phyloP scores from a whole-genome alignment of 2,113 vertebrate genomes.

The Gasterosteus nipponicus region DNA sequence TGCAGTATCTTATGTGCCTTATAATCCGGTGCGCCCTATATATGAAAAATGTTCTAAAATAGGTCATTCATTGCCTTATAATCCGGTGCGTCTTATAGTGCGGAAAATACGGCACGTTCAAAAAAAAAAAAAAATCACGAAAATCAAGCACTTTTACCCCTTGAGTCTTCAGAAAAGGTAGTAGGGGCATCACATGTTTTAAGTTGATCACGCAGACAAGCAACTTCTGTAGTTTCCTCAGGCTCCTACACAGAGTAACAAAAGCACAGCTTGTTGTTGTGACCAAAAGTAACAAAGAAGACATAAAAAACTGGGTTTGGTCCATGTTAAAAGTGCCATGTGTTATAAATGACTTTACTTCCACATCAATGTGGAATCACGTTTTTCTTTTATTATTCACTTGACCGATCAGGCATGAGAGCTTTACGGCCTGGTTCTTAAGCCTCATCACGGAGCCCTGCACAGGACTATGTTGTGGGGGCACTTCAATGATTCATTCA shows the following conservation, averaged over 20 bases:
- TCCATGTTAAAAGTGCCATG: background rate
- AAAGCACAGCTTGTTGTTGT: background rate
- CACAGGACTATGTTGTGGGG: too few species aligned
- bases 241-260: slow-evolving; percentile 19
- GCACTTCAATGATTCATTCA: background rate
- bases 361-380: background rate
- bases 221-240: slow-evolving; percentile 3
- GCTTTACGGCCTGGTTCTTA: background rate
- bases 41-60: too few species aligned
- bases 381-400: background rate
- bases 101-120: too few species aligned
- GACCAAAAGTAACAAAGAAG: background rate
- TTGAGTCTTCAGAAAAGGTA: background rate
- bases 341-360: background rate
- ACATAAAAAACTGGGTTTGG: background rate
- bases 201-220: background rate
- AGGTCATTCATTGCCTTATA: too few species aligned
- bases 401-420: background rate
- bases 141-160: slow-evolving; percentile 10
- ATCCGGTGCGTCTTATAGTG: too few species aligned
- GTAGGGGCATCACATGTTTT: background rate
- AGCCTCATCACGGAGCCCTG: background rate
- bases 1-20: too few species aligned
- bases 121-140: too few species aligned
- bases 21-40: too few species aligned